Base-by-base conservation (phyloP, 2,888 invertebrate species). In the Doris montereyensis region DNA sequence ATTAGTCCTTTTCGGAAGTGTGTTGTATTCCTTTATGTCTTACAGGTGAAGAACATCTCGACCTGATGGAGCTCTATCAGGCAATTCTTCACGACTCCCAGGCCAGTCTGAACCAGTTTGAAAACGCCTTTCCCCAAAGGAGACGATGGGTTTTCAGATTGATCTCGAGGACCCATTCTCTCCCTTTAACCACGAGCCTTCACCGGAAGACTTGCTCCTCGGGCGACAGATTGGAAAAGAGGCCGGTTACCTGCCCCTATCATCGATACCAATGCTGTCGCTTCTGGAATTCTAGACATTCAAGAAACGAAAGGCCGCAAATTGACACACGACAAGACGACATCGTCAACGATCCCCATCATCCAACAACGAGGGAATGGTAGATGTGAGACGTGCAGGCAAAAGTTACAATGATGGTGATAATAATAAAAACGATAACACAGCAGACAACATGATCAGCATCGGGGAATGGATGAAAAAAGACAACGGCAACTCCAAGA, bases 151-250 rank as follows among this genome's bases (percentile, higher is more conserved):
- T 13, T 77, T 72, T 52, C 34, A 72, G 35, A 57, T 77, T 10
- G 62, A 77, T 13, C 71, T 34, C 17, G 35, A 57, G 2, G 32
- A 77, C 21, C 72, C 77, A 5, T 77, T 71, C 34, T 21, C 71
- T 10, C 13, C 28, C 4, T 77, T 77, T 28, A 17, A 21, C 8
- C 52, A n/a, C 8, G 24, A 35, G 4, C 77, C 77, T 1, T n/a
- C 30, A 1, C 28, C 24, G 13, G 35, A 10, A 0, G 60, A 58
- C 5, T 24, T 77, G 5, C 52, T 77, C 3, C 77, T 67, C 1
- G 58, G 4, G 62, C 4, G 13, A 62, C 8, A 13, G n/a, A 13
- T 17, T 10, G 5, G 5, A 17, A 17, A 41, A 17, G 52, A 10
- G 52, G 52, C 52, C 8, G 52, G 17, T 41, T 41, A 10, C 8